Percentiles rank a stretch among this genome's conserved stretches.
Conservation (phyloP, 1,140 invertebrate genomes). For the Ylistrum balloti region DNA sequence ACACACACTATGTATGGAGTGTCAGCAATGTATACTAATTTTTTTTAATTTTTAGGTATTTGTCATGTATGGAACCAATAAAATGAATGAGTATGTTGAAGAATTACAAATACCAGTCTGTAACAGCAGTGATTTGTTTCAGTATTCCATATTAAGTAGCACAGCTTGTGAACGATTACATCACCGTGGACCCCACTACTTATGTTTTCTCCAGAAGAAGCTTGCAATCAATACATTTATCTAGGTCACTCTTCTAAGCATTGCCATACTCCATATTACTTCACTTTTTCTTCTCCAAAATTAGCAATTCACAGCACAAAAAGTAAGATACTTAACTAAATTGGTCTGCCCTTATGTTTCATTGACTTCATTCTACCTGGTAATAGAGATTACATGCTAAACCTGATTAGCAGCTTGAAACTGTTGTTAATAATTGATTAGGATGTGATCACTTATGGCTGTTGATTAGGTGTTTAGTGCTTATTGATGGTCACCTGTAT, state of each 20-base stretch:
- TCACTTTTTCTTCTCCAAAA: neutral
- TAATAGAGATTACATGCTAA: neutral
- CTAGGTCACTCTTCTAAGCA: neutral
- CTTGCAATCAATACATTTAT: neutral
- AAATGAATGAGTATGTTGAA: too few species aligned
- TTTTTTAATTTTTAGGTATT: too few species aligned
- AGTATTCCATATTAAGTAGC: neutral
- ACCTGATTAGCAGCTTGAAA: neutral
- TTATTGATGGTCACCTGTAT: neutral
- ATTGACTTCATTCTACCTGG: neutral
- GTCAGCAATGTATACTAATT: too few species aligned
- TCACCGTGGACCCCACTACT: neutral
- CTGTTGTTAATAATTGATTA: neutral
- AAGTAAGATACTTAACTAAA: neutral
- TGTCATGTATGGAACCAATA: too few species aligned
- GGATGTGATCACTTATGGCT: constrained; percentile 17
- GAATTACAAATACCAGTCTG: neutral
- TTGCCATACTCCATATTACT: neutral
- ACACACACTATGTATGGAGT: too few species aligned
- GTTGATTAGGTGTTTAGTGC: neutral
- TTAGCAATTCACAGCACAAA: neutral
- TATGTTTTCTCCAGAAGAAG: constrained; percentile 23
- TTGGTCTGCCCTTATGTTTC: neutral
- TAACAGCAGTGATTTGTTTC: neutral
- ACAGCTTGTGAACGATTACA: neutral